Evolutionary conservation across 2,113 vertebrate species (phyloP).

Genomic region (Hyperopisus bebe): DNA sequence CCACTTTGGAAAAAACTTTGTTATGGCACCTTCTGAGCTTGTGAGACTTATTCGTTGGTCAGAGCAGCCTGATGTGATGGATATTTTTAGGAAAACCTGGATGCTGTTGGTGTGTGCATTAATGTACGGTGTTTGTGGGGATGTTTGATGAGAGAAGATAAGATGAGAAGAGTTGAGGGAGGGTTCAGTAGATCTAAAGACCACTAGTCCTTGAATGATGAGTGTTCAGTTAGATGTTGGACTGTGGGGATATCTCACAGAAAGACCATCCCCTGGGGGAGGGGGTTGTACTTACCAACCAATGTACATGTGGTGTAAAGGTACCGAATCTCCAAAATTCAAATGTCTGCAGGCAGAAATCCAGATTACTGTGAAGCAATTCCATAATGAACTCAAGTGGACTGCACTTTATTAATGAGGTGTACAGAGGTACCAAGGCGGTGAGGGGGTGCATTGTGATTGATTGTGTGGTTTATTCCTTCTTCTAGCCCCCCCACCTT

Average conservation of each 20-base stretch:
- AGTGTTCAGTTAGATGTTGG: background rate
- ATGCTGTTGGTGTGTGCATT: background rate
- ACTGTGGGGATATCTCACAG: background rate
- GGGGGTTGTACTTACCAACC: background rate
- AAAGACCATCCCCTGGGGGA: background rate
- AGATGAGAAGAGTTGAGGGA: background rate
- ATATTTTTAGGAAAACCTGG: background rate
- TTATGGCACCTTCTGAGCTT: background rate
- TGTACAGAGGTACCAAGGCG: background rate
- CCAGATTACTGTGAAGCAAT: conserved; percentile 6
- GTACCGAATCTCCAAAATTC: background rate
- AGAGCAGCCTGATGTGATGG: background rate
- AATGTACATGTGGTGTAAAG: background rate
- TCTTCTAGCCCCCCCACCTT: background rate
- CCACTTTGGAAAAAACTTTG: background rate
- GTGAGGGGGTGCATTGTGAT: background rate
- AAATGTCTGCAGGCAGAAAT: background rate
- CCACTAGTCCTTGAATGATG: background rate
- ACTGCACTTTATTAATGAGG: conserved; percentile 8
- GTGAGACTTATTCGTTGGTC: background rate
- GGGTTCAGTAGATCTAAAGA: background rate
- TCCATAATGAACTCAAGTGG: background rate
- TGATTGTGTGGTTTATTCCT: background rate
- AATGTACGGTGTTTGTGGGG: background rate
- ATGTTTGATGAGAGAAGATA: background rate